A percentile compares a stretch with the other conserved stretches of the same genome.
Conservation (phyloP, 2,113 vertebrate species). For the Azemiops feae region DNA sequence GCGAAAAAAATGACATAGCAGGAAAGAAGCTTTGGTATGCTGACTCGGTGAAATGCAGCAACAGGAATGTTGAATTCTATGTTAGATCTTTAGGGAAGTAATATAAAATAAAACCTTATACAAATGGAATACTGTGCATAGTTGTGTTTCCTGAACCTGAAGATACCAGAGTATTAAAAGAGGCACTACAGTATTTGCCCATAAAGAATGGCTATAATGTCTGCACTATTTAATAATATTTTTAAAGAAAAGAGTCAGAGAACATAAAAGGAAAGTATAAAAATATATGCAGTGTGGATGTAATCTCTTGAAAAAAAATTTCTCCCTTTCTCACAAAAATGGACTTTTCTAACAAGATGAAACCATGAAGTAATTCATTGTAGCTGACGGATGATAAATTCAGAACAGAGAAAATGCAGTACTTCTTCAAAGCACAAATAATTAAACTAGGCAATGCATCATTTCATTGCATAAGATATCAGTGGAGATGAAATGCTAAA, state of each 20-base stretch:
- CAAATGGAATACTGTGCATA: neutral
- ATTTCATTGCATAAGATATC: neutral
- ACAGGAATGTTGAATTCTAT: neutral
- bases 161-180: neutral
- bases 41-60: neutral
- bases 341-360: neutral
- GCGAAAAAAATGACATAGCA: neutral
- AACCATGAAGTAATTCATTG: neutral
- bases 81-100: neutral
- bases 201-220: neutral
- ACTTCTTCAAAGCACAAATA: neutral
- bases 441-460: neutral
- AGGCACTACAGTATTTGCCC: neutral
- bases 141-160: neutral
- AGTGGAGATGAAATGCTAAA: neutral
- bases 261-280: neutral
- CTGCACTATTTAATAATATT: neutral
- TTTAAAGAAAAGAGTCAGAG: neutral
- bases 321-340: neutral
- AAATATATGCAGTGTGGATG: neutral
- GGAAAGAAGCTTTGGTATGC: neutral
- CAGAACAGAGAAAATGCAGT: neutral
- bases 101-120: neutral
- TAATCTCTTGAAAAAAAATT: neutral
- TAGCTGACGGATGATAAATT: neutral